phyloP scores from a whole-genome alignment of 2,113 vertebrate genomes.

The Vidua macroura region DNA sequence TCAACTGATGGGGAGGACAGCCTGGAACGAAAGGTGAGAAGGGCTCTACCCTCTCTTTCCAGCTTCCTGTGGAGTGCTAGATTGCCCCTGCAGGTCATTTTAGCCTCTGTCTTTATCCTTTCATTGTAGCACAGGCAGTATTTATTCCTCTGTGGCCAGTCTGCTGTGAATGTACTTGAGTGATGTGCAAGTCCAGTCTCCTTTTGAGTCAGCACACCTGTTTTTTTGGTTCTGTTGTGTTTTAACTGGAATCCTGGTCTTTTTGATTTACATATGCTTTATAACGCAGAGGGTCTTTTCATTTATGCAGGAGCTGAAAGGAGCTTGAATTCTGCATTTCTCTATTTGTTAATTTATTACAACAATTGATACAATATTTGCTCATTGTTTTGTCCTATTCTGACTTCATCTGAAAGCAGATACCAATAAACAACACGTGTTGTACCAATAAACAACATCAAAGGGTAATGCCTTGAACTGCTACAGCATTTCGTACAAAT shows the following conservation, averaged over 20 bases:
- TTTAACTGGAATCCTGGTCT: neutral
- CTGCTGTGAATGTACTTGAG: neutral
- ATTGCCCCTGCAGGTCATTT: neutral
- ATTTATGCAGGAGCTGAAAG: neutral
- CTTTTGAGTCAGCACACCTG: neutral
- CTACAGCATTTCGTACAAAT: neutral
- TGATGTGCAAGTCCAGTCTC: neutral
- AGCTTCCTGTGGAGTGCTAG: neutral
- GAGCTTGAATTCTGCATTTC: neutral
- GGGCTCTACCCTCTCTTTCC: neutral
- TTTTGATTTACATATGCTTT: neutral
- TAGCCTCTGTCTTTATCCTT: neutral
- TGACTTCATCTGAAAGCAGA: neutral
- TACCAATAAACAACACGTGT: constrained; percentile 4
- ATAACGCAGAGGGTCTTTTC: neutral
- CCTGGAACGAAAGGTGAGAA: constrained; percentile 79
- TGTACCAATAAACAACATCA: neutral
- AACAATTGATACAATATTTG: neutral
- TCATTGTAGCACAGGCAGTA: constrained; percentile 9
- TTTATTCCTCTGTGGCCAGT: neutral
- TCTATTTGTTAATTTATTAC: neutral
- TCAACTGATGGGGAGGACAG: constrained; percentile 87
- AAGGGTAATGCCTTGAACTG: neutral
- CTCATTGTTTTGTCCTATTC: neutral
- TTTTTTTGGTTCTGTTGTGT: neutral